Percentiles rank a stretch among this genome's conserved stretches.
These are phyloP conservation scores for Margaritifera margaritifera DNA, from an alignment of 2,888 invertebrate genomes.

Conservation along the genomic window DNA sequence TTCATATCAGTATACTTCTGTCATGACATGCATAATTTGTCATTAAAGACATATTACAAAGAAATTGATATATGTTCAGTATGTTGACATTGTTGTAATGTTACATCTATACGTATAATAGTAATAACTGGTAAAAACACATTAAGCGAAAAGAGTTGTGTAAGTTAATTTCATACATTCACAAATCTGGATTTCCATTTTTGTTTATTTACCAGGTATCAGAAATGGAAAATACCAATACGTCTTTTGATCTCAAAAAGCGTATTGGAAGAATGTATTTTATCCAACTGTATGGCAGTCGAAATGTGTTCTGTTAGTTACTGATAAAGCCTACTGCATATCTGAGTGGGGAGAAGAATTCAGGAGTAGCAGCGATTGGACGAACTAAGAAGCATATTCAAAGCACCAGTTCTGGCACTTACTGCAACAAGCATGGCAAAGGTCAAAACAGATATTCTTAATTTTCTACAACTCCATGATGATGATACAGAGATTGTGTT, in stretches of 20 bases:
- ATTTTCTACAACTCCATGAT: slow-evolving; percentile 15
- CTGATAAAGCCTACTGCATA: slow-evolving; percentile 38
- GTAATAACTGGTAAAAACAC: no score
- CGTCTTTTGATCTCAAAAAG: slow-evolving; percentile 30
- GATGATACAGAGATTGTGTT: slow-evolving; percentile 17
- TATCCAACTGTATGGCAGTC: slow-evolving; percentile 22
- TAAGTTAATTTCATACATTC: no score
- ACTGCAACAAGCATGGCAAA: slow-evolving; percentile 23
- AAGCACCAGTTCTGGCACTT: slow-evolving; percentile 20
- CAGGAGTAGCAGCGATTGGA: slow-evolving; percentile 20
- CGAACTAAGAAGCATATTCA: slow-evolving; percentile 21
- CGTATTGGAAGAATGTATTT: slow-evolving; percentile 26
- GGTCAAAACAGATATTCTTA: slow-evolving; percentile 27
- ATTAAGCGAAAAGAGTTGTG: no score
- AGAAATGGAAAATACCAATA: slow-evolving; percentile 9
- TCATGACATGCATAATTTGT: no score
- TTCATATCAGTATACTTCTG: no score
- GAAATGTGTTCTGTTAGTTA: slow-evolving; percentile 11
- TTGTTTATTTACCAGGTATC: slow-evolving; percentile 10
- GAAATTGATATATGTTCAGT: no score
- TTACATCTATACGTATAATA: no score
- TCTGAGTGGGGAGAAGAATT: slow-evolving; percentile 39
- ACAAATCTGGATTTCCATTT: no score
- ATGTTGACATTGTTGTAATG: no score
- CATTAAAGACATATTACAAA: no score